Base-by-base conservation (phyloP, 2,797 vertebrate species). In the Avahi laniger region DNA sequence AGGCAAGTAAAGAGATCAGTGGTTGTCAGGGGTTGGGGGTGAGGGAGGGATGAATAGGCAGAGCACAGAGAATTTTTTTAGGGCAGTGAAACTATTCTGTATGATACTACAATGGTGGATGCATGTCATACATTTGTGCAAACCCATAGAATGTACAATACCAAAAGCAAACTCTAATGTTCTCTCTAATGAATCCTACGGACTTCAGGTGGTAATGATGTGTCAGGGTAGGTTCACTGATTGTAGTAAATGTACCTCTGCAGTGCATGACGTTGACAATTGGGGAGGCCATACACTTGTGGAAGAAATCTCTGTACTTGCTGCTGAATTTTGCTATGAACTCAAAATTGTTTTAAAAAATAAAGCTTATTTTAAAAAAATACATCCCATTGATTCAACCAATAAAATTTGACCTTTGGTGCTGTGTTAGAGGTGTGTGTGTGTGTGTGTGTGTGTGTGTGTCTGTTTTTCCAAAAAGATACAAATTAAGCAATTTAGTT, bases 401-500 rank as follows among this genome's bases (percentile, higher is more conserved):
- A 67, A 52, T 76, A 92, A 88, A 87, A 78, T 93, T 50, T 93
- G 17, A 10, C 35, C 24, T 89, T 94, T 73, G 41, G 14, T 82
- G 20, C 33, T 92, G 4, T 82, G 14, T 59, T 65, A 3, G 35
- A 61, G 4, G 50, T 17, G 50, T 50, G 15, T 50, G 50, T 20
- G 12, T 57, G 24, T 85, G 13, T 80, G 38, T 69, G 41, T 83
- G 33, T 83, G 26, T 87, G 17, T 67, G 14, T 41, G 13, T 61
- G 15, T 10, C 76, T 63, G 75, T 82, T 93, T 79, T 57, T 30
- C 5, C 33, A 88, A 93, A 61, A 48, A 76, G 17, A 93, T 69
- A 75, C 48, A 88, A 96, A 72, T 86, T 84, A 93, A 95, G 38
- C 70, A 91, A 76, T 82, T 79, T 80, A 59, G 10, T 94, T 94